Evolutionary conservation across 2,797 vertebrate species (phyloP), one percentile per base, ranked within the genome.

Genomic region (Ctenochaetus hawaiiensis): DNA sequence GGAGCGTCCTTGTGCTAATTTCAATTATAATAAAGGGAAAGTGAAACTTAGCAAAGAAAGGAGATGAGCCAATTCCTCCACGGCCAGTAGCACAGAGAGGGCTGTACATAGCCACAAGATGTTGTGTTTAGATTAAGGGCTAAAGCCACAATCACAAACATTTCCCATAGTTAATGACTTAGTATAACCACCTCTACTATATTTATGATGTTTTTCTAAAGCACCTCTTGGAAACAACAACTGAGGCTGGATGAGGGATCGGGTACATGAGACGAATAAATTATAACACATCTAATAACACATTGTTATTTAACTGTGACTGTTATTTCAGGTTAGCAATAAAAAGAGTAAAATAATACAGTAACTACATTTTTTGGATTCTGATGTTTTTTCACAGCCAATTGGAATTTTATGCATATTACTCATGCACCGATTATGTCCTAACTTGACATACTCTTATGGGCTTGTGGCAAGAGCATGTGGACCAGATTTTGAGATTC

Each of bases 101-200:
- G 43, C 54, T 64, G 17, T 64, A 47, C 16, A 20, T 57, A 72
- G 80, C 77, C 72, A 81, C 71, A 66, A 63, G 59, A 82, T 66
- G 48, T 78, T 75, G n/a, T 70, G 62, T 78, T 86, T 72, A 81
- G 67, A 84, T 80, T 45, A 67, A 72, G 5, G 57, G 44, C 34
- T 64, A 49, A 74, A 84, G 77, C 76, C 77, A 75, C 67, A 81
- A 49, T 73, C 72, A 52, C 61, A 82, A 51, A 22, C 67, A 12
- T 67, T 61, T 61, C 43, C 41, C 47, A 8, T 45, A 53, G 53
- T 77, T 58, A 44, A 44, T 52, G 52, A 59, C 57, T 78, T 47
- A 43, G 39, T 74, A 43, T 57, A 62, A 73, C 53, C 56, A 45
- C 58, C 70, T 67, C 4, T 45, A 59, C 26, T 57, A 10, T 59